phyloP scores from a whole-genome alignment of 1,140 invertebrate species.

The Neodiprion lecontei region DNA sequence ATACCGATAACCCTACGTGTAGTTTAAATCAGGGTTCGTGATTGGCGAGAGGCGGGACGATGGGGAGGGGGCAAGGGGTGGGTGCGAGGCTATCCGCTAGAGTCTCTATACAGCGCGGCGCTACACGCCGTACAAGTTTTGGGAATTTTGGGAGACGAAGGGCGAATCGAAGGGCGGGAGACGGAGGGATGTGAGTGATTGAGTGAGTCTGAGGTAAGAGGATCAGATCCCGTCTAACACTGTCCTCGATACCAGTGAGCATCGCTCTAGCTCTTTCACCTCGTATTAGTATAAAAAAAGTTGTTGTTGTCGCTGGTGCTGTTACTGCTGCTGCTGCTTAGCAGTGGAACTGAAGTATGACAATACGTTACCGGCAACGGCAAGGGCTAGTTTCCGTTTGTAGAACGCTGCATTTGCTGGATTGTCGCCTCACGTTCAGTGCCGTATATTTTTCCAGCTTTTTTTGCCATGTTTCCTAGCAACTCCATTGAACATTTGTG shows the following conservation, averaged over 20 bases:
- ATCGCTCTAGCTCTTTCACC: conserved; percentile 23
- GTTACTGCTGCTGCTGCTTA: conserved; percentile 48
- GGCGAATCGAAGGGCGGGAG: too few relatives aligned
- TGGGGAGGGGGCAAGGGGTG: conserved; percentile 5
- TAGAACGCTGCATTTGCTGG: conserved; percentile 59
- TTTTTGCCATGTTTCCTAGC: conserved; percentile 92
- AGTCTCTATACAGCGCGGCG: conserved; percentile 55
- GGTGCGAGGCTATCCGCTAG: conserved; percentile 50
- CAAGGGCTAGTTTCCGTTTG: conserved; percentile 63
- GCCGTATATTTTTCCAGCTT: conserved; percentile 96
- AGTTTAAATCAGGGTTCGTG: neutral
- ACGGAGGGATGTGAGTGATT: neutral
- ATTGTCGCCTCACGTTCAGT: conserved; percentile 70
- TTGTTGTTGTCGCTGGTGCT: conserved; percentile 32
- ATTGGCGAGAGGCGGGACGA: neutral
- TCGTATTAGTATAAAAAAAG: conserved; percentile 56
- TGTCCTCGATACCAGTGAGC: conserved; percentile 26
- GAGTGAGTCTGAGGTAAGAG: neutral
- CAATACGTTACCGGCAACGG: conserved; percentile 24
- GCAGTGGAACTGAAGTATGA: conserved; percentile 55
- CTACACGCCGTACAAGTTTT: conserved; percentile 42
- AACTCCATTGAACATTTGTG: conserved; percentile 93
- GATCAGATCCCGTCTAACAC: neutral
- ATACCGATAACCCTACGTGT: conserved; percentile 15
- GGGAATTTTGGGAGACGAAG: neutral